Base-by-base conservation (phyloP, 2,113 vertebrate genomes). In the Callipepla squamata region DNA sequence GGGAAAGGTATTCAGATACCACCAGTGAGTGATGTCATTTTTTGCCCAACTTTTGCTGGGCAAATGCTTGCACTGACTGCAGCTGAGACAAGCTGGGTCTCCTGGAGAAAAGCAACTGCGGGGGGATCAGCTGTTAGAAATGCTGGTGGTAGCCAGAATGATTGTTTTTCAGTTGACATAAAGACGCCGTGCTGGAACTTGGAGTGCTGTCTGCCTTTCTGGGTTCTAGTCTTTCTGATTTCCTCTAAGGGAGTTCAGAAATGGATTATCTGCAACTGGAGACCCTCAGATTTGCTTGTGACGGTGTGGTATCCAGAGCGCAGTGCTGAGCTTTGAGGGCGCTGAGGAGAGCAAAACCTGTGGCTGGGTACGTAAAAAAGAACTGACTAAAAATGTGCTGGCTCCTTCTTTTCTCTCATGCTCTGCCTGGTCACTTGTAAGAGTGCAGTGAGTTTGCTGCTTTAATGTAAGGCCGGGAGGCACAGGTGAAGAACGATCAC, bases 271-370 rank as follows among this genome's bases (percentile, higher is more conserved):
- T 78, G 47, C 42, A 75, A 62, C 7, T 44, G n/a, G 45, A 26
- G 26, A 81, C 84, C 47, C 6, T 89, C 30, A 12, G 30, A 26
- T 59, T 75, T 67, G 28, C 40, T 15, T 53, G 23, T 59, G 38
- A 40, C 19, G 2, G 21, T 51, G 22, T 3, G 7, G 65, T 45
- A 20, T 58, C 65, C 55, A 44, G 51, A 23, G 21, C 45, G 26
- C 0, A 0, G 22, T 67, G 38, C 36, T 70, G 55, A 95, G 65
- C 47, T n/a, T 80, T 5, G 2, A 4, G 50, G 57, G 22, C 9
- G 34, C n/a, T 1, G 4, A 69, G 30, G 57, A n/a, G 65, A 67
- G 45, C 3, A 1, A 70, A 62, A 74, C 11, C 18, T 66, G 19
- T 70, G 68, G 51, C 44, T 72, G 47, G 6, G 32, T 61, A 65